phyloP scores from a whole-genome alignment of 1,140 invertebrate genomes.

The Spodoptera frugiperda region DNA sequence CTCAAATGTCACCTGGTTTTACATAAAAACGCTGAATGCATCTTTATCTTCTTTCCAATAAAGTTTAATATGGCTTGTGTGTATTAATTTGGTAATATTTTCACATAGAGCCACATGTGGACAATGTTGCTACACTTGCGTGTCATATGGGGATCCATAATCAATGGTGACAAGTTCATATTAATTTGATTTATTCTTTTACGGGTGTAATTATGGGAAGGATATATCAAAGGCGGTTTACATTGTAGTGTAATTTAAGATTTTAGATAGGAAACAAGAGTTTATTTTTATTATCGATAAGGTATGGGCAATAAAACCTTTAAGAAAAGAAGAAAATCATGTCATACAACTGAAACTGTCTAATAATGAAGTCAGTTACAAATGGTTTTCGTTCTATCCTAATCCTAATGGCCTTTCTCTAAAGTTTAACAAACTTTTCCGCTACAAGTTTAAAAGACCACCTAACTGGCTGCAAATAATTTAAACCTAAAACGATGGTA shows the following conservation, averaged over 20 bases:
- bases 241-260: background rate
- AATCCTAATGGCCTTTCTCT: too few species aligned
- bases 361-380: too few species aligned
- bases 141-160: slow-evolving; percentile 63
- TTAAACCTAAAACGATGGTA: slow-evolving; percentile 36
- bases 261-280: too few species aligned
- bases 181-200: slow-evolving; percentile 50
- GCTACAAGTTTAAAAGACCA: slow-evolving; percentile 19
- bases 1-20: slow-evolving; percentile 76
- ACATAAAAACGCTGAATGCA: slow-evolving; percentile 46
- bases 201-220: slow-evolving; percentile 36
- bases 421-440: too few species aligned
- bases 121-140: slow-evolving; percentile 59
- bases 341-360: too few species aligned
- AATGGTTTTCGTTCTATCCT: too few species aligned
- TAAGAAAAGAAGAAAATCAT: too few species aligned
- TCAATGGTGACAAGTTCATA: slow-evolving; percentile 59
- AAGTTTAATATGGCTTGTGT: slow-evolving; percentile 37
- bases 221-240: background rate
- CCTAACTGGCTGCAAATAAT: slow-evolving; percentile 23
- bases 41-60: slow-evolving; percentile 48
- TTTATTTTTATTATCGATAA: background rate
- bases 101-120: slow-evolving; percentile 50
- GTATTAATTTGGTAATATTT: slow-evolving; percentile 33
- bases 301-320: too few species aligned